Evolutionary conservation across 2,113 vertebrate genomes (phyloP).

Genomic region (Cromileptes altivelis): DNA sequence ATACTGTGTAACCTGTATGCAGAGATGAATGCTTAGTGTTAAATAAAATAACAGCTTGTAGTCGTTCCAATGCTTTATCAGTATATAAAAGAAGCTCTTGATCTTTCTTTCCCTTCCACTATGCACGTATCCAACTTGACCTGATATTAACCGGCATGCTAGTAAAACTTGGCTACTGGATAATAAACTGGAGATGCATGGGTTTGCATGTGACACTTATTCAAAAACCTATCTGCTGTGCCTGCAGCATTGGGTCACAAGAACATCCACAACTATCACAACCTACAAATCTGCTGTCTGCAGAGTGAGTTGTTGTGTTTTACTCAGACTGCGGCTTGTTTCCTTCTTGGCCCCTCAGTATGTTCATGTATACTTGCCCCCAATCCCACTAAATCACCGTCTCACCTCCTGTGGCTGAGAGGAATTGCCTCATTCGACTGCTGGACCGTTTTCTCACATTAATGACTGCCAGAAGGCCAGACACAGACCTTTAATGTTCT

Average conservation of each 20-base stretch:
- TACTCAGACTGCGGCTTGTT: slow-evolving; percentile 4
- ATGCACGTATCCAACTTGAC: background rate
- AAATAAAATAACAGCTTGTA: background rate
- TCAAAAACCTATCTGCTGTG: background rate
- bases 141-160: background rate
- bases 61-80: background rate
- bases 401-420: slow-evolving; percentile 67
- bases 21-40: background rate
- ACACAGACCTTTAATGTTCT: background rate
- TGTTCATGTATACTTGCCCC: slow-evolving; percentile 42
- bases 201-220: slow-evolving; percentile 23
- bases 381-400: slow-evolving; percentile 67
- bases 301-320: background rate
- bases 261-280: background rate
- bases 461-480: slow-evolving; percentile 42
- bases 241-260: slow-evolving; percentile 25
- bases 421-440: slow-evolving; percentile 61
- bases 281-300: background rate
- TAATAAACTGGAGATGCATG: background rate
- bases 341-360: slow-evolving; percentile 31
- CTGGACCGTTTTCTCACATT: slow-evolving; percentile 70
- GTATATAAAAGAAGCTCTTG: background rate
- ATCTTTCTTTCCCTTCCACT: background rate
- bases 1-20: no score
- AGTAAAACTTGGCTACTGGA: slow-evolving; percentile 2